Base-by-base conservation (phyloP, 2,888 invertebrate genomes). In the Eupithecia inturbata region DNA sequence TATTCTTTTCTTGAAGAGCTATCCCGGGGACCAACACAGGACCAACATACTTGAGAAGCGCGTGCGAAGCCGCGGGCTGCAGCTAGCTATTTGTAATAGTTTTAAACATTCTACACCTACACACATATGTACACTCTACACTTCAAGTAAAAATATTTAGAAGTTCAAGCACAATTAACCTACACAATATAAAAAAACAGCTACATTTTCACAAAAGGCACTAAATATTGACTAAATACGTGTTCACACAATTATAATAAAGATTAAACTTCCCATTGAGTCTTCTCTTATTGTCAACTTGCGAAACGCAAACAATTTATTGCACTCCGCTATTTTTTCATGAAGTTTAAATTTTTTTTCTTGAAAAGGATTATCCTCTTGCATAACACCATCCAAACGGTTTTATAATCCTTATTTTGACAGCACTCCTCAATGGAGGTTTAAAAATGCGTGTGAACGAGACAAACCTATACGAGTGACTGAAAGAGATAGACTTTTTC, bases 341-440 rank as follows among this genome's bases (percentile, higher is more conserved):
- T 12, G 3, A 31, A 62, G 41, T 41, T 69, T 60, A 22, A 36
- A 62, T 28, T 62, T 62, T 14, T 22, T 28, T 64, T 64, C 33
- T 64, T 36, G 36, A 31, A 74, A 31, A 57, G 73, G 63, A 57
- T 77, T 77, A 74, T 41, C 68, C 71, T 79, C 73, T 81, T 83
- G 89, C 91, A 93, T 93, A 87, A 90, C 49, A 16, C 85, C 82
- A 79, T 92, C 89, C 93, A 90, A 90, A 89, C 85, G 84, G 89
- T 93, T 90, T 92, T 92, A 93, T 93, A 93, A 94, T 93, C 92
- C 92, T 94, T 94, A 94, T 94, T 94, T 94, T 94, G 94, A 94
- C 94, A 94, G 92, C 91, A 88, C 91, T 91, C 88, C 90, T 92
- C 91, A 93, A 92, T 92, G 91, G 87, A 88, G 85, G 88, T 88